phyloP scores from a whole-genome alignment of 2,797 vertebrate species.

The Lates japonicus region DNA sequence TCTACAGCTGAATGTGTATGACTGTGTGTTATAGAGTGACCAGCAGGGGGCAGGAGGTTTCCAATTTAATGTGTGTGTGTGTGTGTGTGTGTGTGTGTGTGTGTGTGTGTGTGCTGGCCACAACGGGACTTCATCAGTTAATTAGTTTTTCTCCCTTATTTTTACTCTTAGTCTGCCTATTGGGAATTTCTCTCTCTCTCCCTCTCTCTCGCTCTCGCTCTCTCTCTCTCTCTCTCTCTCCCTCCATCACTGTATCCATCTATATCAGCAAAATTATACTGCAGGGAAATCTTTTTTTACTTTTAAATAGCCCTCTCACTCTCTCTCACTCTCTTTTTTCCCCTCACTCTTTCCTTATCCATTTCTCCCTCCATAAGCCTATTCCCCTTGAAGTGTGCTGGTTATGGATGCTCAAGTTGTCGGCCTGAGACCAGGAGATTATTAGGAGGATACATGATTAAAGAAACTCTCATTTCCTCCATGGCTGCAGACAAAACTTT shows the following conservation, averaged over 20 bases:
- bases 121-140: conserved; percentile 75
- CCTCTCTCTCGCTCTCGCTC: conserved; percentile 44
- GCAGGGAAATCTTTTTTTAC: conserved; percentile 60
- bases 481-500: conserved; percentile 57
- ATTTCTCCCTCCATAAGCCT: conserved; percentile 65
- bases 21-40: conserved; percentile 13
- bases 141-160: conserved; percentile 81
- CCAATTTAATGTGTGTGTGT: conserved; percentile 18
- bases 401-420: conserved; percentile 79
- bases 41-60: conserved; percentile 77
- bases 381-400: conserved; percentile 78
- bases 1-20: neutral
- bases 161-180: conserved; percentile 74
- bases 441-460: conserved; percentile 79
- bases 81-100: neutral
- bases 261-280: conserved; percentile 76
- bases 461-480: conserved; percentile 70
- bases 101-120: conserved; percentile 12
- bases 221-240: conserved; percentile 21
- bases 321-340: conserved; percentile 5
- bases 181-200: conserved; percentile 63
- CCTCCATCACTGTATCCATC: conserved; percentile 61
- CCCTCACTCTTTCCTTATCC: conserved; percentile 28
- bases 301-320: conserved; percentile 42
- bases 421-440: conserved; percentile 76